A percentile compares a stretch with the other conserved stretches of the same genome.
These are phyloP conservation scores for Epinephelus fuscoguttatus DNA, from an alignment of 2,113 vertebrate genomes.

Conservation along the genomic window DNA sequence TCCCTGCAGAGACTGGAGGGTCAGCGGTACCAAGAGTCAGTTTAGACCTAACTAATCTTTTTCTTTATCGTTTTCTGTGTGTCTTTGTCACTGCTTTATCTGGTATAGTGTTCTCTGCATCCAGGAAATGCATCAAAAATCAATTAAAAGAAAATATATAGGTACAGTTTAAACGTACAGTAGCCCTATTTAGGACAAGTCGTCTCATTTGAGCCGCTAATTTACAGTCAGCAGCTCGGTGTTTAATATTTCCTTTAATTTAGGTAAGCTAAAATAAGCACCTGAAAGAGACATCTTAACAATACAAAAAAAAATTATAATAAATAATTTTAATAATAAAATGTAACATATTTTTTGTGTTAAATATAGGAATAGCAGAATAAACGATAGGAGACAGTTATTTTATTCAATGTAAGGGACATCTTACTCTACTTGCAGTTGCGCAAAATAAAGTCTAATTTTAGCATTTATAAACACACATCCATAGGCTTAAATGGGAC, in stretches of 20 bases:
- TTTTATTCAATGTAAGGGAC: neutral
- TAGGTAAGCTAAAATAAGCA: neutral
- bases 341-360: neutral
- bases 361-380: neutral
- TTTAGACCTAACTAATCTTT: neutral
- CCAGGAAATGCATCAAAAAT: constrained; percentile 2
- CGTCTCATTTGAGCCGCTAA: neutral
- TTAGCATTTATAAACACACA: neutral
- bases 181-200: too few relatives aligned
- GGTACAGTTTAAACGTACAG: neutral
- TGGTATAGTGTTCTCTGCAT: neutral
- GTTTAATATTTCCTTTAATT: neutral
- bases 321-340: neutral
- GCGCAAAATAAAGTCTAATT: neutral
- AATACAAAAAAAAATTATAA: neutral
- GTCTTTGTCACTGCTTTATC: neutral
- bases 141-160: neutral
- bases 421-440: neutral
- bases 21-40: neutral
- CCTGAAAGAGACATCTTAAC: neutral
- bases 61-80: neutral
- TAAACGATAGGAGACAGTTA: neutral
- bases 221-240: neutral
- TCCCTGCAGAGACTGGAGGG: neutral
- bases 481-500: neutral